phyloP scores from a whole-genome alignment of 1,140 invertebrate species.

The Chymomyza costata region DNA sequence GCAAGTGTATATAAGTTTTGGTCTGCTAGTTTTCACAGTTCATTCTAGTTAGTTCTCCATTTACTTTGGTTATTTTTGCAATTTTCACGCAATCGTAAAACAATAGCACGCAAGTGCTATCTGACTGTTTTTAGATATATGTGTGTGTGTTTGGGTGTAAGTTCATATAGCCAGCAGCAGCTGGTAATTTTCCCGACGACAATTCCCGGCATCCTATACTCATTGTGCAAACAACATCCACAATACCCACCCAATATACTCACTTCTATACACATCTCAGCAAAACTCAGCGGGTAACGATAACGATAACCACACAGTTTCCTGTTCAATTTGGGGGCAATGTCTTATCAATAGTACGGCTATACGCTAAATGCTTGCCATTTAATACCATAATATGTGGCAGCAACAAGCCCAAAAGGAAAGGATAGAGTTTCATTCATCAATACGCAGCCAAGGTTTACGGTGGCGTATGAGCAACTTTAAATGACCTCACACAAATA shows the following conservation, averaged over 20 bases:
- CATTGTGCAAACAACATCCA: slow-evolving; percentile 21
- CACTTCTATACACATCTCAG: not conserved
- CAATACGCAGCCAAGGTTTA: slow-evolving; percentile 15
- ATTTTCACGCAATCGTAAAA: slow-evolving; percentile 61
- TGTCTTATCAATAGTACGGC: slow-evolving; percentile 60
- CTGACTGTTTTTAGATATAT: slow-evolving; percentile 24
- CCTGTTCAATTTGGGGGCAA: slow-evolving; percentile 20
- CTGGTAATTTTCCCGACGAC: slow-evolving; percentile 51
- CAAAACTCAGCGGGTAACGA: slow-evolving; percentile 29
- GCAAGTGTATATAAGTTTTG: too few species aligned
- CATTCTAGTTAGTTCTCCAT: too few species aligned
- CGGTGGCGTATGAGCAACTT: slow-evolving; percentile 44
- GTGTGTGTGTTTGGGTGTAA: slow-evolving; percentile 26
- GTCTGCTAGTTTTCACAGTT: too few species aligned
- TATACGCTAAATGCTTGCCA: slow-evolving; percentile 31
- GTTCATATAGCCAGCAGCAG: slow-evolving; percentile 56
- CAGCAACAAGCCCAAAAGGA: slow-evolving; percentile 18
- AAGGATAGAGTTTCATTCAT: slow-evolving; percentile 57
- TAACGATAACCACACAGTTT: not conserved
- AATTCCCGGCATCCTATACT: slow-evolving; percentile 30
- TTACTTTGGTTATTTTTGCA: slow-evolving; percentile 41
- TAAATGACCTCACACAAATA: slow-evolving; percentile 40
- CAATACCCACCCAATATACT: not conserved
- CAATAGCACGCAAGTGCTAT: slow-evolving; percentile 50
- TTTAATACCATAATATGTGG: slow-evolving; percentile 28